Base-by-base conservation (phyloP, 2,113 vertebrate species). In the Zapus hudsonius region DNA sequence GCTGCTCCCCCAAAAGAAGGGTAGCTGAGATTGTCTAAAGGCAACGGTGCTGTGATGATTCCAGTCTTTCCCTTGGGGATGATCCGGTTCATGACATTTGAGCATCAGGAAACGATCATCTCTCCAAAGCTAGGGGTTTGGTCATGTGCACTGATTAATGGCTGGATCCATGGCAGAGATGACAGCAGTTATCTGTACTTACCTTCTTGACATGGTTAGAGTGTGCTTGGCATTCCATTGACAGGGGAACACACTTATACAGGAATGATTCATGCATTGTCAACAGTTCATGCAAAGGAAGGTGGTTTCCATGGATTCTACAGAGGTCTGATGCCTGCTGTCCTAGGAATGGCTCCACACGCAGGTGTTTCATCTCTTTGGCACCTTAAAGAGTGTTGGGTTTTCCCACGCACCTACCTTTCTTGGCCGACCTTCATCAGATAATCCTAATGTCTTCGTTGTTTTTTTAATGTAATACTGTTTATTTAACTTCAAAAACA, bases 81-180 rank as follows among this genome's bases (percentile, higher is more conserved):
- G 89, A 99, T 99, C 97, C 99, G 99, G 97, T 99, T 99, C 97
- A 99, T 99, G 99, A 98, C 99, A 40, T 99, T 99, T 98, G 99
- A 99, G 93, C 98, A 98, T 33, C 99, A 99, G 96, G 99, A 99
- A 98, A 99, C 98, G 99, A 95, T 99, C 92, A 98, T 99, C 93
- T 99, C 98, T 95, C 99, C 98, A 93, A 98, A 97, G 27, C 96
- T 99, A 95, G 99, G 99, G 63, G 98, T 99, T 97, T 40, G 99
- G 99, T 95, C 99, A 99, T 70, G 98, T 99, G 94, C 99, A 99
- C 96, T 98, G 99, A 93, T 98, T 99, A 89, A 97, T 99, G 98
- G 99, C 99, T 97, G 99, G 99, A 95, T 99, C 99, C 93, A 98
- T 99, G 99, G 99, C 97, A 99, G 99, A 99, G 95, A 99, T 99